Evolutionary conservation across 2,888 invertebrate genomes (phyloP).

Genomic region (Yponomeuta plumbellus): DNA sequence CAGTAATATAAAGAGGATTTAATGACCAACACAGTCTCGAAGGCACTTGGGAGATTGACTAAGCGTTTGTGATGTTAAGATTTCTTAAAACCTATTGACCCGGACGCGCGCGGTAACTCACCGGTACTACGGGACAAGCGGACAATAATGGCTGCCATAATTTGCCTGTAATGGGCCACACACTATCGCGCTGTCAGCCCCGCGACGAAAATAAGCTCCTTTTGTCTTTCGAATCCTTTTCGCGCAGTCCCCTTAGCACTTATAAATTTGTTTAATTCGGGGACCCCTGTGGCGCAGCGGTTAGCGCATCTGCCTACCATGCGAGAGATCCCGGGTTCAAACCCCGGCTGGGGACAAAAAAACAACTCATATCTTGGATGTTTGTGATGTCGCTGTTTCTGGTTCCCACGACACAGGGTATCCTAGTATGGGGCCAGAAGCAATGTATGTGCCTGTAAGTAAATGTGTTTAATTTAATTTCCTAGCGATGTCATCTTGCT

Average conservation of each 20-base stretch:
- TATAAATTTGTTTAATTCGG: background rate
- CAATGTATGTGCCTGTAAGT: no score
- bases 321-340: no score
- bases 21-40: background rate
- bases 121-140: slow-evolving; percentile 58
- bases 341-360: no score
- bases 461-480: background rate
- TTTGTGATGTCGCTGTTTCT: no score
- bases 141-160: slow-evolving; percentile 70
- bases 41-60: background rate
- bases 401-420: no score
- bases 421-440: no score
- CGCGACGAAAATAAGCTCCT: slow-evolving; percentile 69
- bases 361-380: no score
- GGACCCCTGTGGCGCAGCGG: no score
- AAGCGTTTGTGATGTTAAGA: background rate
- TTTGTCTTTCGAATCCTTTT: slow-evolving; percentile 46
- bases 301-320: no score
- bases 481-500: background rate
- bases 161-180: slow-evolving; percentile 73
- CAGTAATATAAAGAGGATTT: background rate
- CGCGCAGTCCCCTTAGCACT: slow-evolving; percentile 16
- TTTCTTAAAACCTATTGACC: slow-evolving; percentile 64
- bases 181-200: slow-evolving; percentile 72
- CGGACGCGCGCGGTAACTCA: slow-evolving; percentile 57